A percentile compares a stretch with the other conserved stretches of the same genome.
phyloP scores from a whole-genome alignment of 2,797 vertebrate genomes.

The Muraenolepis orangiensis region DNA sequence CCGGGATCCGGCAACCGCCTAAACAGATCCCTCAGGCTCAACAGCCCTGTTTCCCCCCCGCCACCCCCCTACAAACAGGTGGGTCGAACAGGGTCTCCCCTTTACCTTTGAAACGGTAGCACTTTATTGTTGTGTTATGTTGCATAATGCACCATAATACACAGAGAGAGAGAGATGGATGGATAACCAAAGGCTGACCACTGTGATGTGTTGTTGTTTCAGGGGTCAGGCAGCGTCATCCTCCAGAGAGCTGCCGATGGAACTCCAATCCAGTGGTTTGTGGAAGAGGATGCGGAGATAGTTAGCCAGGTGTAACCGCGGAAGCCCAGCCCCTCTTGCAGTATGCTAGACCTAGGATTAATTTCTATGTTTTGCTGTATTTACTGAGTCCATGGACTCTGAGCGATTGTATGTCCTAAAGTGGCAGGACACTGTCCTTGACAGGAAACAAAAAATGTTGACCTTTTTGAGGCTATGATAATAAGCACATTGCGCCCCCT shows the following conservation, averaged over 20 bases:
- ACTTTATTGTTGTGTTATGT: neutral
- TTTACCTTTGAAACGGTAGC: neutral
- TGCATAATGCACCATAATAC: neutral
- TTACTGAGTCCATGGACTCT: slow-evolving; percentile 68
- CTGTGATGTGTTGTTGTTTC: slow-evolving; percentile 9
- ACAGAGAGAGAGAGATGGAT: neutral
- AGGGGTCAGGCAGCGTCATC: slow-evolving; percentile 76
- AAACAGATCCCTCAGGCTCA: slow-evolving; percentile 55
- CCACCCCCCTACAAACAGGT: slow-evolving; percentile 70
- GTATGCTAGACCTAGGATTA: slow-evolving; percentile 23
- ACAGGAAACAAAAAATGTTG: slow-evolving; percentile 34
- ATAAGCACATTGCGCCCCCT: slow-evolving; percentile 35
- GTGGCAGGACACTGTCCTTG: slow-evolving; percentile 17
- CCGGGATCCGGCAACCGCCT: slow-evolving; percentile 70
- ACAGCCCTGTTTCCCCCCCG: slow-evolving; percentile 62
- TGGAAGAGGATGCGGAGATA: slow-evolving; percentile 83
- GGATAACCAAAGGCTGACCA: neutral
- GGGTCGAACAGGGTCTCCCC: neutral
- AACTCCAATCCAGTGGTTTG: slow-evolving; percentile 83
- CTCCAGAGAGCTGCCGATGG: slow-evolving; percentile 82
- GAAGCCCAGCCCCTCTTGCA: slow-evolving; percentile 7
- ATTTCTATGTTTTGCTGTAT: slow-evolving; percentile 61
- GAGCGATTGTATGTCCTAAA: slow-evolving; percentile 51
- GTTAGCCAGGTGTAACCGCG: slow-evolving; percentile 83
- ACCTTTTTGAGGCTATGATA: slow-evolving; percentile 29